Conservation (phyloP, 1,140 invertebrate genomes). For the Leguminivora glycinivorella region DNA sequence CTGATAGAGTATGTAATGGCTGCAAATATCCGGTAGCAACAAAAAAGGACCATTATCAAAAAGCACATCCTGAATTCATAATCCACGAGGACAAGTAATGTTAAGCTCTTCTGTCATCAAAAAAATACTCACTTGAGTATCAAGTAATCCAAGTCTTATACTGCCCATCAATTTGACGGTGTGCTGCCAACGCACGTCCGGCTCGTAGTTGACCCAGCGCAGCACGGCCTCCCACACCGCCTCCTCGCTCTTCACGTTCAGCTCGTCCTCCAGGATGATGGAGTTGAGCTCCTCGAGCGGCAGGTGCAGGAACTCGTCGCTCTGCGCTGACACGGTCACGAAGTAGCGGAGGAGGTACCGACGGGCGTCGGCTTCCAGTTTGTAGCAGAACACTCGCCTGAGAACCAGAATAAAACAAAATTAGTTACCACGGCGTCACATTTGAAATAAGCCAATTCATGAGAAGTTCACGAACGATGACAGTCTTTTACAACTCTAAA, state of each 20-base stretch:
- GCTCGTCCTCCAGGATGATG: conserved; percentile 87
- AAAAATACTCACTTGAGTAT: conserved; percentile 82
- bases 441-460: too few relatives aligned
- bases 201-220: conserved; percentile 82
- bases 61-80: too few relatives aligned
- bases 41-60: too few relatives aligned
- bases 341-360: conserved; percentile 88
- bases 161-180: conserved; percentile 88
- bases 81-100: neutral
- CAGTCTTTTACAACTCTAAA: too few relatives aligned
- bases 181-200: conserved; percentile 81
- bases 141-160: conserved; percentile 90
- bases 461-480: too few relatives aligned
- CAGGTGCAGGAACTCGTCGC: conserved; percentile 86
- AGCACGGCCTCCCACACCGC: conserved; percentile 80
- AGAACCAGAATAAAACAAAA: conserved; percentile 32
- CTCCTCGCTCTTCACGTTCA: conserved; percentile 84
- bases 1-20: too few relatives aligned
- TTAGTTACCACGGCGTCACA: neutral
- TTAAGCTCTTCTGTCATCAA: too few relatives aligned
- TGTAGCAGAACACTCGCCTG: conserved; percentile 85
- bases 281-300: conserved; percentile 83
- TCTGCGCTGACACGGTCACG: conserved; percentile 83
- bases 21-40: too few relatives aligned
- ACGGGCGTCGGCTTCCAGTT: conserved; percentile 84